These are phyloP conservation scores for Philotrypesis tridentata DNA, from an alignment of 1,140 invertebrate genomes.

Conservation along the genomic window DNA sequence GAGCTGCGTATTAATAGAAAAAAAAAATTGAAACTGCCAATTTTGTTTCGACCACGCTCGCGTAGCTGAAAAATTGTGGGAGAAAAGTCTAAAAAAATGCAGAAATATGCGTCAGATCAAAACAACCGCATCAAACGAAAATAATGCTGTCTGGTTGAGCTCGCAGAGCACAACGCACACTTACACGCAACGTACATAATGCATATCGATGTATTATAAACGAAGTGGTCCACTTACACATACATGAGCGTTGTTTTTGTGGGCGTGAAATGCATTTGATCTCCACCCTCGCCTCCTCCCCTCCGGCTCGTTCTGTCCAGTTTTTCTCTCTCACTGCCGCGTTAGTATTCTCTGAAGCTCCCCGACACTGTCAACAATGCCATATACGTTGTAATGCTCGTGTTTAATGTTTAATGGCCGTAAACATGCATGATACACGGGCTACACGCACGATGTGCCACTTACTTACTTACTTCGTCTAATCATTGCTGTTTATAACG, in stretches of 20 bases:
- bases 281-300: too few species aligned
- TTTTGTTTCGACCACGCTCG: too few species aligned
- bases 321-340: not conserved
- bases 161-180: too few species aligned
- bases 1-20: too few species aligned
- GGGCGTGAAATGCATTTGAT: slow-evolving; percentile 1
- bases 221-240: not conserved
- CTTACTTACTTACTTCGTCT: not conserved
- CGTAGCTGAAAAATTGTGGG: too few species aligned
- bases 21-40: too few species aligned
- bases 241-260: not conserved
- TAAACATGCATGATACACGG: not conserved
- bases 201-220: not conserved
- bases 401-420: slow-evolving; percentile 3
- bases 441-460: not conserved
- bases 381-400: not conserved
- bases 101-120: too few species aligned
- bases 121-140: too few species aligned
- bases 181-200: not conserved
- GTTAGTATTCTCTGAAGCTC: not conserved
- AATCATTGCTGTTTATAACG: not conserved
- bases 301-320: not conserved
- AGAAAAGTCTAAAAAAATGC: too few species aligned
- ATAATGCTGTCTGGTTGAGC: too few species aligned
- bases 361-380: not conserved